Conservation (phyloP, 1,140 invertebrate genomes). For the Pseudobourletiella spinata region DNA sequence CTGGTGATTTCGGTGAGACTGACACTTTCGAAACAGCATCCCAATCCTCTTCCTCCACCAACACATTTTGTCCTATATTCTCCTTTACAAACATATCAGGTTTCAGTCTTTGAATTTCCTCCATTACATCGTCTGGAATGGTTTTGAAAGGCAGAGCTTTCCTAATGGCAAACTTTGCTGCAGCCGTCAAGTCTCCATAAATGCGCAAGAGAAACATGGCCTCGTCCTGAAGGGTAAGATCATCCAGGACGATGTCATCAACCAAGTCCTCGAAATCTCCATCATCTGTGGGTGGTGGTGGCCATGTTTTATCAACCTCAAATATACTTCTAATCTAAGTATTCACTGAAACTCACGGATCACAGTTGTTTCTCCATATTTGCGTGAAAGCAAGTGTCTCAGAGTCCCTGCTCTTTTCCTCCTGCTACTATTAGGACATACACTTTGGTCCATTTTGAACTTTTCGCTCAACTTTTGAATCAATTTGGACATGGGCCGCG, state of each 20-base stretch:
- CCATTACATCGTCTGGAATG: slow-evolving; percentile 48
- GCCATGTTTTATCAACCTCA: neutral
- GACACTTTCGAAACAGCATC: neutral
- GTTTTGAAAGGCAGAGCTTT: slow-evolving; percentile 49
- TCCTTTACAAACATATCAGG: neutral
- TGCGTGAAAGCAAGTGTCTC: slow-evolving; percentile 55
- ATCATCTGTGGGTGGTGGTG: slow-evolving; percentile 44
- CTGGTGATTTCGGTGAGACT: neutral
- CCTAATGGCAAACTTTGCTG: slow-evolving; percentile 52
- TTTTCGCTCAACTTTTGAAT: slow-evolving; percentile 51
- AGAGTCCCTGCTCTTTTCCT: slow-evolving; percentile 54
- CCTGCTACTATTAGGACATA: slow-evolving; percentile 53
- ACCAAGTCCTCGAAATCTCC: slow-evolving; percentile 59
- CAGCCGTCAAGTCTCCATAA: slow-evolving; percentile 49
- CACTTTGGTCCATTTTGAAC: slow-evolving; percentile 51
- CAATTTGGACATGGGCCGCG: slow-evolving; percentile 52
- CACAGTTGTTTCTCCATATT: slow-evolving; percentile 46
- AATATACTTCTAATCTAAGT: neutral
- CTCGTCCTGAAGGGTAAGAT: slow-evolving; percentile 47
- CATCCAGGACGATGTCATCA: slow-evolving; percentile 51
- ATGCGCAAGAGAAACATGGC: slow-evolving; percentile 45
- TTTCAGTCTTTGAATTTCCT: slow-evolving; percentile 20
- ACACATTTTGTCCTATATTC: neutral
- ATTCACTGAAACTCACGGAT: neutral
- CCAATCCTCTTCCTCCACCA: slow-evolving; percentile 16